A percentile compares a stretch with the other conserved stretches of the same genome.
Conservation (phyloP, 2,888 invertebrate genomes). For the Caenorhabditis angaria region DNA sequence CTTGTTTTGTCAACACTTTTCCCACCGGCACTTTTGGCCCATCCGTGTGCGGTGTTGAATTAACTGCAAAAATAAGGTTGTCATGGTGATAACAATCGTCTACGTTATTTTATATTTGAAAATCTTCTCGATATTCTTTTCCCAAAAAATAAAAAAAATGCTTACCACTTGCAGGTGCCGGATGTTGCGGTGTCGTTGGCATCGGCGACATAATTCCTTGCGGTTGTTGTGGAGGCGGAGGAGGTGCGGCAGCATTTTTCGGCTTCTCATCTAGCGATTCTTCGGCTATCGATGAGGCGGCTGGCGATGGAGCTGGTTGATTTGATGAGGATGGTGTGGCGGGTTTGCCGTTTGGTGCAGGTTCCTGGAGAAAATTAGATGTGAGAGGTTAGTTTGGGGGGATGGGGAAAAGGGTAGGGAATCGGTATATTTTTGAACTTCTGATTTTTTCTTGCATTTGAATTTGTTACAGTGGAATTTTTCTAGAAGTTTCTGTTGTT, state of each 20-base stretch:
- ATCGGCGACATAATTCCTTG: constrained; percentile 24
- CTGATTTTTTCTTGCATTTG: not conserved
- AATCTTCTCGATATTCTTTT: not conserved
- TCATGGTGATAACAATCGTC: not conserved
- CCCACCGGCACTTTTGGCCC: constrained; percentile 23
- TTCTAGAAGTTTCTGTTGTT: not conserved
- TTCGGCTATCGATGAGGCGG: constrained; percentile 48
- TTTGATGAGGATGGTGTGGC: constrained; percentile 46
- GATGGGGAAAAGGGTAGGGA: not conserved
- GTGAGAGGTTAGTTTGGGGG: not conserved
- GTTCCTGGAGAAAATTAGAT: constrained; percentile 7
- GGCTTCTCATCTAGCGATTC: constrained; percentile 53
- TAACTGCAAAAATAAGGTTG: constrained; percentile 14
- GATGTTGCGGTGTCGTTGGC: constrained; percentile 13
- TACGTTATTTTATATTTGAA: not conserved
- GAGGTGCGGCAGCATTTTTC: not conserved
- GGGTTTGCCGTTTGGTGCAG: constrained; percentile 32
- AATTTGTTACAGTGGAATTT: not conserved
- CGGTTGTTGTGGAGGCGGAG: constrained; percentile 15
- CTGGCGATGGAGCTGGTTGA: constrained; percentile 50
- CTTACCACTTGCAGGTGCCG: not conserved
- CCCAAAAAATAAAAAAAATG: not conserved
- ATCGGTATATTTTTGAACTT: not conserved
- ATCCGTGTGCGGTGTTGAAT: constrained; percentile 18
- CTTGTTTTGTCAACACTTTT: constrained; percentile 29